These are phyloP conservation scores for Paralichthys olivaceus DNA, from an alignment of 2,113 vertebrate genomes.

Conservation along the genomic window DNA sequence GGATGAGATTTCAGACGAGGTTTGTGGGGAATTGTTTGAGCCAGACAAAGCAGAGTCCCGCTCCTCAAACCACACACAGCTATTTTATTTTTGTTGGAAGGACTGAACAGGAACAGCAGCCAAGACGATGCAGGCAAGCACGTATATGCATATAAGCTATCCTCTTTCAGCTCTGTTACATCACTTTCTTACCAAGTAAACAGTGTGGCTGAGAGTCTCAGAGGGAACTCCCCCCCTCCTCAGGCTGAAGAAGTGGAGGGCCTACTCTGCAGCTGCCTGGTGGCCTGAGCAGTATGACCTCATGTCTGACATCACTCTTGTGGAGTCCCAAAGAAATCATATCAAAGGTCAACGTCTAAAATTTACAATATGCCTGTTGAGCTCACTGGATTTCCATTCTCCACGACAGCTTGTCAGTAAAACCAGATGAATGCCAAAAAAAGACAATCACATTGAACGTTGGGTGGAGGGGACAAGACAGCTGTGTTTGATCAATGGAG, in stretches of 20 bases:
- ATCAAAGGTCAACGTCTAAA: constrained; percentile 22
- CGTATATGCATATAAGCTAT: constrained; percentile 17
- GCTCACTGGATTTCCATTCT: neutral
- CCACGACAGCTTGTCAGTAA: neutral
- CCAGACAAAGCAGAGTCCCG: constrained; percentile 36
- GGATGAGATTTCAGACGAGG: constrained; percentile 30
- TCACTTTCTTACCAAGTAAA: constrained; percentile 61
- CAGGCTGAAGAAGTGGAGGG: constrained; percentile 22
- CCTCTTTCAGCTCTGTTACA: constrained; percentile 57
- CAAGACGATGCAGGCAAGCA: constrained; percentile 7
- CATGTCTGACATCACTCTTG: constrained; percentile 59
- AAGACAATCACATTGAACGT: neutral
- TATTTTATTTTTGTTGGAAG: constrained; percentile 49
- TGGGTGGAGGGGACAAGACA: constrained; percentile 7
- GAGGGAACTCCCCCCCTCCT: constrained; percentile 38
- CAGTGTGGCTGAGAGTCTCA: constrained; percentile 26
- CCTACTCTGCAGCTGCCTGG: constrained; percentile 48
- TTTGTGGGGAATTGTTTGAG: constrained; percentile 23
- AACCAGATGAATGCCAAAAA: neutral
- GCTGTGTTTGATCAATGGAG: neutral
- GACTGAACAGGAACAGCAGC: constrained; percentile 24
- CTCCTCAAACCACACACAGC: constrained; percentile 23
- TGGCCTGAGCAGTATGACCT: constrained; percentile 45
- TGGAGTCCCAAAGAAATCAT: constrained; percentile 53
- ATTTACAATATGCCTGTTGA: constrained; percentile 1